Evolutionary conservation across 2,888 invertebrate species (phyloP), one percentile per base, ranked within the genome.

Genomic region (Drosophila tanythrix): DNA sequence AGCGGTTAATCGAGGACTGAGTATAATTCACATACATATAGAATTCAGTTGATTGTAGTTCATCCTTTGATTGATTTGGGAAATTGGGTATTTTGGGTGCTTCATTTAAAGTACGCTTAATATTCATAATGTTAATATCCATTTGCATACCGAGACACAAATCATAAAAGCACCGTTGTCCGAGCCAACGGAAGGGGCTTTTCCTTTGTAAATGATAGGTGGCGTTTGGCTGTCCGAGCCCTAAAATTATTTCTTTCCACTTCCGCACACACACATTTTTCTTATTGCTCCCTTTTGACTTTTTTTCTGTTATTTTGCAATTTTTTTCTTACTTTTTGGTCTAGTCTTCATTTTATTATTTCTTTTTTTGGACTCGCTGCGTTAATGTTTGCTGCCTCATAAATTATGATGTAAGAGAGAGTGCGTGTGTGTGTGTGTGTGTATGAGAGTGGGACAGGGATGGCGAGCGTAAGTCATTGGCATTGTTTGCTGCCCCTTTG

Each of bases 351-450:
- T 67, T 60, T 78, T 55, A 25, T 55, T 55, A 27, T 27, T 29
- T 29, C 58, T 36, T 13, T 53, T 70, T 57, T 29, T 40, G 57
- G 55, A 46, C 36, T 46, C 57, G 76, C 70, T 74, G 64, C 72
- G 68, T 74, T 70, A 80, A 74, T 82, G 71, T 81, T 82, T 74
- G 69, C 67, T 69, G 79, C 59, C 79, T 70, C 89, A 89, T 86
- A 89, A 86, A 86, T 89, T 87, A 86, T 81, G 79, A 55, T 74
- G 82, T 79, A 70, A 73, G 78, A 59, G 57, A 62, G 61, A 62
- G 48, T 27, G 43, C 25, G 8, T 46, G 40, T 40, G 40, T 50
- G 43, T 11, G 2, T 3, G 10, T n/a, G 2, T 4, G 48, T 51
- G 46, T 53, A 63, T 46, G 79, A 40, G 66, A 38, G 74, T 61